Evolutionary conservation across 2,797 vertebrate species (phyloP).

Genomic region (Macrochelys suwanniensis): DNA sequence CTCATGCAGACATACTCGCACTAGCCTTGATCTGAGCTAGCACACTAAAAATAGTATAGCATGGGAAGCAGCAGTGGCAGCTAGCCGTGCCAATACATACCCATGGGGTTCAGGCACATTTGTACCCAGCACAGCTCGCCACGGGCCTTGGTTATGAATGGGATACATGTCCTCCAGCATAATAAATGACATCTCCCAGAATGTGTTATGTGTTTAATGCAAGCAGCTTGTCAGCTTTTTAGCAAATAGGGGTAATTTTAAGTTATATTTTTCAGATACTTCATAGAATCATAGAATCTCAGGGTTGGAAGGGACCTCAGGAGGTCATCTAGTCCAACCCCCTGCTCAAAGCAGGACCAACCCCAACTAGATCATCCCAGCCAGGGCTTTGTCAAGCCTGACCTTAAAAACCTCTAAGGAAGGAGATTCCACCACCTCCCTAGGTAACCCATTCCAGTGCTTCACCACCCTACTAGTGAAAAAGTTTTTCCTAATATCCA

Average conservation of each 20-base stretch:
- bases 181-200: conserved; percentile 60
- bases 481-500: no score
- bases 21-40: neutral
- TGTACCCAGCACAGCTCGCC: neutral
- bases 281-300: no score
- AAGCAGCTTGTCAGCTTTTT: conserved; percentile 66
- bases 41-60: neutral
- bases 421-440: no score
- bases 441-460: no score
- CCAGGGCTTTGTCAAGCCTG: no score
- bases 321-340: no score
- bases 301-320: no score
- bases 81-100: no score
- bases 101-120: neutral
- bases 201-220: conserved; percentile 48
- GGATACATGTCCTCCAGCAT: neutral
- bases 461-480: no score
- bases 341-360: no score
- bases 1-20: neutral
- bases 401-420: no score
- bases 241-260: conserved; percentile 59
- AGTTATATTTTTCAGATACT: conserved; percentile 56
- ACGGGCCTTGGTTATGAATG: neutral
- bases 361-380: no score
- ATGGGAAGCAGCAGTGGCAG: neutral